These are phyloP conservation scores for Trilocha varians DNA, from an alignment of 2,888 invertebrate species.

Conservation along the genomic window DNA sequence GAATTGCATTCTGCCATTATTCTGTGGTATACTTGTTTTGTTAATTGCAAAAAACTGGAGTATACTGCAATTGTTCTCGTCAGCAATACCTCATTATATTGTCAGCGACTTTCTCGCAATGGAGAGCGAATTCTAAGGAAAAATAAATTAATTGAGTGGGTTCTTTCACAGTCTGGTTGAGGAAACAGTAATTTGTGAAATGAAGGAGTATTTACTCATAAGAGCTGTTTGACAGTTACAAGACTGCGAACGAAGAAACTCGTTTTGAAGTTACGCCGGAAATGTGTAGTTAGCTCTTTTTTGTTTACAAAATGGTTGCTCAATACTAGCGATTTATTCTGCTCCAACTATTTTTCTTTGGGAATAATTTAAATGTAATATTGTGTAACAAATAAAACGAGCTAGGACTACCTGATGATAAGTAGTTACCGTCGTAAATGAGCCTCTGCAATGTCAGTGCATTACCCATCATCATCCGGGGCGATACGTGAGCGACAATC, in stretches of 20 bases:
- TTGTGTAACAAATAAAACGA: too few relatives aligned
- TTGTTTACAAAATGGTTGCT: too few relatives aligned
- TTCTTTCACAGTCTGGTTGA: not conserved
- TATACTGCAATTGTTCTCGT: constrained; percentile 13
- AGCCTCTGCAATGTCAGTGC: too few relatives aligned
- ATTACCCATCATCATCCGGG: too few relatives aligned
- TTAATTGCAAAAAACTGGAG: constrained; percentile 9
- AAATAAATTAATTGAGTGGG: constrained; percentile 29
- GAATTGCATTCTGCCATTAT: too few relatives aligned
- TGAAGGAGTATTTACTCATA: constrained; percentile 5
- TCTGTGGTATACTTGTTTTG: constrained; percentile 4
- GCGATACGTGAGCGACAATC: too few relatives aligned
- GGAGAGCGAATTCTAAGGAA: constrained; percentile 28
- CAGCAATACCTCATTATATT: constrained; percentile 30
- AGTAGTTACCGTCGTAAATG: too few relatives aligned
- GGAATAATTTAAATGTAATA: too few relatives aligned
- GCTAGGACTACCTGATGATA: too few relatives aligned
- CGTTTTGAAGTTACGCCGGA: not conserved
- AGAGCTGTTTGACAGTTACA: constrained; percentile 12
- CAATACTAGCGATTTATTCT: too few relatives aligned
- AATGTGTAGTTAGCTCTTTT: not conserved
- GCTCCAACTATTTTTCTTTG: too few relatives aligned
- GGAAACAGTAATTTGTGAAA: not conserved
- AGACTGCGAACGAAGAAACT: constrained; percentile 14
- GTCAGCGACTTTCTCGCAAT: constrained; percentile 31